Base-by-base conservation (phyloP, 1,140 invertebrate species). In the Tetramorium parvispinum region DNA sequence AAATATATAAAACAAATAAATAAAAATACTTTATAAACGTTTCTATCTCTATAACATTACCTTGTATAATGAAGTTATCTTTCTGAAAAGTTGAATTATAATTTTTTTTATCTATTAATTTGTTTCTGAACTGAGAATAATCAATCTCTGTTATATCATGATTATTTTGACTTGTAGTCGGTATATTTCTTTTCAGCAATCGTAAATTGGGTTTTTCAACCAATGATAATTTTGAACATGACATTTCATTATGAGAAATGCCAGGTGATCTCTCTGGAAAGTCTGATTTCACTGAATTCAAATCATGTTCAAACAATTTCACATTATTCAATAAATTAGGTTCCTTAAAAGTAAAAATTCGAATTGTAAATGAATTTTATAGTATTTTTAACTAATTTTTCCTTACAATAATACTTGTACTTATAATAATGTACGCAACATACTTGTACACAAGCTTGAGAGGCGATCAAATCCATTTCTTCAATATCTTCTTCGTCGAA, bases 391-490 rank as follows among this genome's bases (percentile, higher is more conserved):
- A 76, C 0, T 32, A 16, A 43, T 24, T 24, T 53, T 37, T 53
- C 21, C n/a, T 7, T 53, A 3, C 43, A 46, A 11, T 46, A 46
- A 46, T 46, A 49, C 21, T 68, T 32, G 32, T 32, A 32, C 3
- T 32, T 32, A 13, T 11, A 37, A 40, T 0, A 32, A 18, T n/a
- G n/a, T n/a, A n/a, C n/a, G n/a, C n/a, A n/a, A n/a, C n/a, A n/a
- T 55, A 89, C 88, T 57, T 71, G 61, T 8, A 85, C 82, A 43
- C 89, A 93, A 76, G 90, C 93, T 89, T 95, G 94, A 21, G 94
- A 92, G 18, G 92, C 91, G 24, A 94, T 91, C 37, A 92, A 86
- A 78, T 95, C 94, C 66, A 95, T 91, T 73, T 94, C 91, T 76
- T 94, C 92, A 32, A 94, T 91, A 32, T 93, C 93, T 8, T 91